phyloP scores from a whole-genome alignment of 2,113 vertebrate species.

The Chaetura pelagica region DNA sequence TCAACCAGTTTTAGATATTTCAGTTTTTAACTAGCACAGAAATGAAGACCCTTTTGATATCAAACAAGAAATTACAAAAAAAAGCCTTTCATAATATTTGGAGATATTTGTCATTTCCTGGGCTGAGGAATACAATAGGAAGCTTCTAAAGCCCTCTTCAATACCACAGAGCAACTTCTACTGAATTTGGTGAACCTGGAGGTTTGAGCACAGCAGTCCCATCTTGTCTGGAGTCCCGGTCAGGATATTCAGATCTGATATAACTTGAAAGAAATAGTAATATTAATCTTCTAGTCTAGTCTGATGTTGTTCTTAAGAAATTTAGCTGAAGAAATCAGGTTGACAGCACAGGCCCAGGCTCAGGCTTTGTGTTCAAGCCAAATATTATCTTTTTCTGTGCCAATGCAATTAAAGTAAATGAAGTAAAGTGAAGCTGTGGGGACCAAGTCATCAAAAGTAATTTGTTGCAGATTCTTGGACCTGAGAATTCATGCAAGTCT shows the following conservation, averaged over 20 bases:
- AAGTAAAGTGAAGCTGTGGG: background rate
- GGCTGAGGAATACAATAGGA: background rate
- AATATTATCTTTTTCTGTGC: background rate
- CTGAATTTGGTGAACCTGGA: accelerated
- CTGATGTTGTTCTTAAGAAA: background rate
- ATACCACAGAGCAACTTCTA: background rate
- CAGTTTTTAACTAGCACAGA: background rate
- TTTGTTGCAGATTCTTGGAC: background rate
- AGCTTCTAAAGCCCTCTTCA: background rate
- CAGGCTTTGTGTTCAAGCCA: background rate
- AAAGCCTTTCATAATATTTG: background rate
- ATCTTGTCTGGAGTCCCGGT: background rate
- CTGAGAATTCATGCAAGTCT: background rate
- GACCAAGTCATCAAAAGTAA: background rate
- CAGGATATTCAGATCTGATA: background rate
- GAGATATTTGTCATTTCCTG: background rate
- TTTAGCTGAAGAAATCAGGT: background rate
- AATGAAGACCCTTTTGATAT: background rate
- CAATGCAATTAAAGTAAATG: background rate
- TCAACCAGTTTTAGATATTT: background rate
- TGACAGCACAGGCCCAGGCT: background rate
- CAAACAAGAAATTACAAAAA: background rate
- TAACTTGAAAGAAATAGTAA: background rate
- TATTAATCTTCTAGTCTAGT: background rate
- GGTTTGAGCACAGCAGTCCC: background rate